Evolutionary conservation across 2,797 vertebrate genomes (phyloP), one percentile per base, ranked within the genome.

Genomic region (Halcyon smyrnensis): DNA sequence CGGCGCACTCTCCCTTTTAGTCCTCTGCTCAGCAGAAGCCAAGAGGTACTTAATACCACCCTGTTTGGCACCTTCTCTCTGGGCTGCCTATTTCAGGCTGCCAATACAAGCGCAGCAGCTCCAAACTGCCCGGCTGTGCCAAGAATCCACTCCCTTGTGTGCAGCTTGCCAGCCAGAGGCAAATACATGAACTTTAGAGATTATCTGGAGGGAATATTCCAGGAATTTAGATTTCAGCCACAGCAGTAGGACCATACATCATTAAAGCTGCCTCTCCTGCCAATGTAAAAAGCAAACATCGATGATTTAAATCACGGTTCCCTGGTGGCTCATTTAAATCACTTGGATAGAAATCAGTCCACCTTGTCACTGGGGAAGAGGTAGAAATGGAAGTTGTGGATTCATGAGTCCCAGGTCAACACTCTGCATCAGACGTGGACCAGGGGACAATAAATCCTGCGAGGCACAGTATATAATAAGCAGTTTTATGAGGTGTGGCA

Each of bases 281-380:
- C 94, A 90, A 62, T 75, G 84, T 11, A 9, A 77, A 95, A 95
- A 95, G 94, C 88, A 97, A 97, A 97, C 95, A 96, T 71, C 5
- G 13, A 51, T 95, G 93, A 97, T 96, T 96, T 95, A 95, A 95
- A 95, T 90, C 75, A 54, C 1, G 0, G 48, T 8, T 90, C 95
- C 78, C 88, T 46, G 6, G 80, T 59, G 90, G 37, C 78, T 92
- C 71, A 51, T 95, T 96, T 94, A 96, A 96, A 97, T 95, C 93
- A 92, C 84, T 95, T 62, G 88, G 90, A 87, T 83, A 87, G 93
- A 90, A 97, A 91, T 95, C 96, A 79, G 86, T 90, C 86, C 77
- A 63, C 90, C 92, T 96, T 94, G 92, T 93, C 93, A 67, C 57
- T 7, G 25, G 57, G 75, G 83, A 70, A 90, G 64, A 90, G 64